These are phyloP conservation scores for Strigamia crassipes DNA, from an alignment of 2,888 invertebrate species.

Conservation along the genomic window DNA sequence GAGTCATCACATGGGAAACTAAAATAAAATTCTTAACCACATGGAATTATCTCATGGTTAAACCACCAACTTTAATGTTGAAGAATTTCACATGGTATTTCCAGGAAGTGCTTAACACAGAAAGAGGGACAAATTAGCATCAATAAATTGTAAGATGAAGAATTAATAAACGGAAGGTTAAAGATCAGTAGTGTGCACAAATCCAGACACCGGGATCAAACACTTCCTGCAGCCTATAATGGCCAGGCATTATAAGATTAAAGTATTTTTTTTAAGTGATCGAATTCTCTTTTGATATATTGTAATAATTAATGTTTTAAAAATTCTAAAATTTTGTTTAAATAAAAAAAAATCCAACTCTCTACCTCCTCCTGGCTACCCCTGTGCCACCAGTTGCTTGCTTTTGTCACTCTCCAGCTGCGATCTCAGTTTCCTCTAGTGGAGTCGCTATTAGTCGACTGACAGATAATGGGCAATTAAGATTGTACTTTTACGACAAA, in stretches of 20 bases:
- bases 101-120: conserved; percentile 8
- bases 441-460: no score
- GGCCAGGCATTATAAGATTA: background rate
- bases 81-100: background rate
- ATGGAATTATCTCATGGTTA: background rate
- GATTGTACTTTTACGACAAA: no score
- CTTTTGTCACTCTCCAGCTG: background rate
- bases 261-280: no score
- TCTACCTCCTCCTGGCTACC: background rate
- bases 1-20: background rate
- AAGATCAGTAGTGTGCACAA: conserved; percentile 12
- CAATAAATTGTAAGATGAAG: background rate
- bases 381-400: background rate
- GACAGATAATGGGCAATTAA: no score
- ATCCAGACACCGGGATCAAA: background rate
- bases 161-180: conserved; percentile 17
- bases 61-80: background rate
- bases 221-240: background rate
- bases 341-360: background rate
- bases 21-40: background rate
- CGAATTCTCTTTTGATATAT: no score
- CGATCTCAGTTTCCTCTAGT: no score
- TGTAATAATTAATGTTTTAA: no score
- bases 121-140: background rate
- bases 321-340: no score